Evolutionary conservation across 2,797 vertebrate genomes (phyloP), one percentile per base, ranked within the genome.

Genomic region (Acipenser ruthenus): DNA sequence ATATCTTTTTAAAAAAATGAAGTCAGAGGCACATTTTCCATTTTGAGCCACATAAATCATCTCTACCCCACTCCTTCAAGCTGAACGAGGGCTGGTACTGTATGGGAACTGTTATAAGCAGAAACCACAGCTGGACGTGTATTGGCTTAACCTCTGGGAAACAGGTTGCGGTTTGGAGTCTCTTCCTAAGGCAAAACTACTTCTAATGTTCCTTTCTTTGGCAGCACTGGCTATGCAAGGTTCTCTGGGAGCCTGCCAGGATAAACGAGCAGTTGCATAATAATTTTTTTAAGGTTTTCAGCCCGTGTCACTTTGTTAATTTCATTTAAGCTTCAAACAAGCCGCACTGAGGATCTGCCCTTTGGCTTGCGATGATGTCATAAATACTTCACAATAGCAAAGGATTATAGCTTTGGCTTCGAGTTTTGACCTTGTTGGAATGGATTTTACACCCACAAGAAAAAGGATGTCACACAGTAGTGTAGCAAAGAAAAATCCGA

Each of bases 201-300:
- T 67, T 4, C 61, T 65, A 55, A 66, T 73, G 70, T 68, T 67
- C 67, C 51, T 55, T 63, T 58, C 59, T 66, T 67, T 66, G 59
- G 66, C 70, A 70, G 47, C 62, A 69, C 66, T 49, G 65, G 48
- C 67, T 70, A 67, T 73, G 63, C 67, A 62, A 69, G 23, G 69
- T 66, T 69, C 60, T 67, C 59, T 62, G 51, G 47, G 60, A 37
- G 61, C 50, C 63, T 69, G 72, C 71, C 73, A 74, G 67, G 69
- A 56, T 65, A 73, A 65, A 68, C 59, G 48, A 7, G 71, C 71
- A 53, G 70, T 65, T 67, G 69, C 68, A 37, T 37, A 37, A 37
- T 37, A 37, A 37, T 37, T 37, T 37, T 37, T 48, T 13, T 11
- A 50, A 13, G 50, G 48, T 55, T 62, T 68, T 52, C 67, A 53